Evolutionary conservation across 64 coral and sea anemone species (phyloP).

Genomic region (Hydrozoanthus tunicans): DNA sequence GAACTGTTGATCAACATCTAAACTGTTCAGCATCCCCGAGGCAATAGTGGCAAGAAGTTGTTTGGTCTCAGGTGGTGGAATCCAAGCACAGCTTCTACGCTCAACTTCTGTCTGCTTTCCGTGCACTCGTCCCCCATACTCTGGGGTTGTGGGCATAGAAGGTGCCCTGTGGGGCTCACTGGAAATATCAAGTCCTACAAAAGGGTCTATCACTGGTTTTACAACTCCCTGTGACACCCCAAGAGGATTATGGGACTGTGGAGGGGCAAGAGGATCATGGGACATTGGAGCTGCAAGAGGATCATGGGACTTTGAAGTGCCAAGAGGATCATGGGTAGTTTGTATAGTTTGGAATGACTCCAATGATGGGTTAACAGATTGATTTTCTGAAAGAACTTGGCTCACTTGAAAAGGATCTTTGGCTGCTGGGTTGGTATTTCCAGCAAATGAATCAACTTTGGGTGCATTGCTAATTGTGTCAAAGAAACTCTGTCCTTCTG

Average conservation of each 20-base stretch:
- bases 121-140: conserved; percentile 47
- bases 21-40: conserved; percentile 84
- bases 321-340: conserved; percentile 3
- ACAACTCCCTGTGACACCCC: conserved; percentile 5
- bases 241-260: neutral
- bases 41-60: conserved; percentile 77
- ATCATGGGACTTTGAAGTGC: neutral
- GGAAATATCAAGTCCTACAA: conserved; percentile 39
- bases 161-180: conserved; percentile 47
- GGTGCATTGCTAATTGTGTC: conserved; percentile 52
- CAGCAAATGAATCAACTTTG: conserved; percentile 55
- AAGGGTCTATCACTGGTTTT: conserved; percentile 33
- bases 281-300: too few relatives aligned
- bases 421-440: conserved; percentile 23
- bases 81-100: conserved; percentile 70
- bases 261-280: too few relatives aligned
- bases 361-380: neutral
- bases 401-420: neutral
- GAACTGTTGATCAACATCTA: conserved; percentile 85
- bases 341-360: conserved; percentile 2
- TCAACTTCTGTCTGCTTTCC: conserved; percentile 84
- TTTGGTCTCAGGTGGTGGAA: conserved; percentile 70
- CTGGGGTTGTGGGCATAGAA: conserved; percentile 68
- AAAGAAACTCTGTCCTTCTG: conserved; percentile 73
- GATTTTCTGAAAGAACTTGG: neutral